Evolutionary conservation across 2,113 vertebrate genomes (phyloP).

Genomic region (Amphilophus citrinellus): DNA sequence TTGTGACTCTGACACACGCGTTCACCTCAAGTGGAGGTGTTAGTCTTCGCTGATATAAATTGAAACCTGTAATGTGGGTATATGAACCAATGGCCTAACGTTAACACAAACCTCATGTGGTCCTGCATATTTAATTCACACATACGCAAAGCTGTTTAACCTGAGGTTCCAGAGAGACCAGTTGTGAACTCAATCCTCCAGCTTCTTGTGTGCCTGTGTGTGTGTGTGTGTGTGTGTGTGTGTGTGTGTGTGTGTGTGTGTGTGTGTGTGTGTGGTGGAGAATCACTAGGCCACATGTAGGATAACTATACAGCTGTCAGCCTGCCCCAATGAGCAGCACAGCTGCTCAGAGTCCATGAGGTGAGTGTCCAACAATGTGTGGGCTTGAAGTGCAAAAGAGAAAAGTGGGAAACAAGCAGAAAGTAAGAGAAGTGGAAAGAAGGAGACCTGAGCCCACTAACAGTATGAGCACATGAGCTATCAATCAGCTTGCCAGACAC

Average conservation of each 20-base stretch:
- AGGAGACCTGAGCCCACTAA: not conserved
- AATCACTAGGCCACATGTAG: constrained; percentile 15
- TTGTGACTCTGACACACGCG: constrained; percentile 39
- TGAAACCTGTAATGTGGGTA: constrained; percentile 50
- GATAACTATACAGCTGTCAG: constrained; percentile 54
- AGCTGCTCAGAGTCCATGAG: constrained; percentile 37
- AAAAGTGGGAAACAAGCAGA: not conserved
- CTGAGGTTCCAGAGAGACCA: constrained; percentile 17
- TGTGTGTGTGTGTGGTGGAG: not conserved
- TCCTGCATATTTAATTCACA: constrained; percentile 51
- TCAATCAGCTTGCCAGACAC: constrained; percentile 29
- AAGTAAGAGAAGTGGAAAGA: not conserved
- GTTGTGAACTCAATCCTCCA: constrained; percentile 11
- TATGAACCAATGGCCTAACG: constrained; percentile 35
- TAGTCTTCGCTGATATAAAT: constrained; percentile 52
- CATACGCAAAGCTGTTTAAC: constrained; percentile 39
- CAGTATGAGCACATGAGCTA: constrained; percentile 15
- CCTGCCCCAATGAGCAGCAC: constrained; percentile 24
- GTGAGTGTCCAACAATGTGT: constrained; percentile 20
- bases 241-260: not conserved
- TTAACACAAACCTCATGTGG: constrained; percentile 39
- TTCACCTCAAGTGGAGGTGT: constrained; percentile 55
- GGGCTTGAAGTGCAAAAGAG: not conserved
- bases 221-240: not conserved
- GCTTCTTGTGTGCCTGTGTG: not conserved